Evolutionary conservation across 2,797 vertebrate species (phyloP).

Genomic region (Pangasius krempfi): DNA sequence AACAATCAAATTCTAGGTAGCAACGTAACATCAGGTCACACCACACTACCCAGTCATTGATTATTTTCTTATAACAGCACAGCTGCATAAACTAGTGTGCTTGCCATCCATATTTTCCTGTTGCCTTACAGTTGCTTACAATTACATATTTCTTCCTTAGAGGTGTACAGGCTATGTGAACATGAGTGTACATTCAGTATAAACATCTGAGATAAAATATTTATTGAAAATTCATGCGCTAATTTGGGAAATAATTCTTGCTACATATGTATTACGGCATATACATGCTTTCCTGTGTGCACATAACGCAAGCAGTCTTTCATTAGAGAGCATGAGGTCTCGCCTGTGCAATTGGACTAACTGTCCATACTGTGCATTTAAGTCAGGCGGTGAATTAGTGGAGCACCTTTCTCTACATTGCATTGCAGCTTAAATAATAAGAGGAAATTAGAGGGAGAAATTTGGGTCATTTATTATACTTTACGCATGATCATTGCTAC

Average conservation of each 20-base stretch:
- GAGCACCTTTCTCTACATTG: not conserved
- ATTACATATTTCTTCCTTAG: not conserved
- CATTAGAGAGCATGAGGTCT: not conserved
- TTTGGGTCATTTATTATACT: constrained; percentile 1
- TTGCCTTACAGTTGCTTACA: constrained; percentile 5
- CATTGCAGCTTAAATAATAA: not conserved
- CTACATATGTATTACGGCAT: not conserved
- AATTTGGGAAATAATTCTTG: not conserved
- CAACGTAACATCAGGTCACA: not conserved
- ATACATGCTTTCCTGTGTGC: not conserved
- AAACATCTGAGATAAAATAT: not conserved
- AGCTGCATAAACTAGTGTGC: not conserved
- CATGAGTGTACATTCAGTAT: not conserved
- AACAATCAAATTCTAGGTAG: not conserved
- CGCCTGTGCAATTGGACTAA: not conserved
- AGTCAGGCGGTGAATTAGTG: not conserved
- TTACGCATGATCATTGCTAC: not conserved
- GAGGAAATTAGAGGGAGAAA: not conserved
- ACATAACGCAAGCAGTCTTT: not conserved
- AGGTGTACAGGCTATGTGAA: not conserved
- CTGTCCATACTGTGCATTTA: not conserved
- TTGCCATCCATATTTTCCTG: not conserved
- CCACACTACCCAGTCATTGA: not conserved
- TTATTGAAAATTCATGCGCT: not conserved
- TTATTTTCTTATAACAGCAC: not conserved